phyloP scores from a whole-genome alignment of 2,113 vertebrate species.

The Acrocephalus arundinaceus region DNA sequence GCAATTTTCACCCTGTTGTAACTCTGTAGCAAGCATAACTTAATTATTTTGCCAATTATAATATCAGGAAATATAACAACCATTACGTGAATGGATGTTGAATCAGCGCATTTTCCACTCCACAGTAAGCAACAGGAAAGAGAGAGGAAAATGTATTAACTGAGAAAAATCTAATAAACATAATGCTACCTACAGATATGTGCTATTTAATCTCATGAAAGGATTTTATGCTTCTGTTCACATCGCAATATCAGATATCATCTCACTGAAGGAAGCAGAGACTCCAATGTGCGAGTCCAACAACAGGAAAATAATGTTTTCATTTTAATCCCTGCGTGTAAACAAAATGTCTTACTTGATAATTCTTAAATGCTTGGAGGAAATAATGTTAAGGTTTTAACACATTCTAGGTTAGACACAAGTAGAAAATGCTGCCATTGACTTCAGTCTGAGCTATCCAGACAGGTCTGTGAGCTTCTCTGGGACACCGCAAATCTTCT shows the following conservation, averaged over 20 bases:
- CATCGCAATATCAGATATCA: neutral
- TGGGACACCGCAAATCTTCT: neutral
- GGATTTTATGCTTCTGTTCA: constrained; percentile 37
- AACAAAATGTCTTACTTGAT: neutral
- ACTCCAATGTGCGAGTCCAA: neutral
- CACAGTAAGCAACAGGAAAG: constrained; percentile 6
- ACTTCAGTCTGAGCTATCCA: neutral
- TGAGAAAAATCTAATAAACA: constrained; percentile 50
- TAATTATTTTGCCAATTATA: constrained; percentile 56
- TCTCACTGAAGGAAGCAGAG: neutral
- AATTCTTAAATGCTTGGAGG: neutral
- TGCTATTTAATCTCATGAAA: constrained; percentile 27
- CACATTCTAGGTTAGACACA: neutral
- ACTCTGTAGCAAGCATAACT: constrained; percentile 23
- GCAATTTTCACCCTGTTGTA: neutral
- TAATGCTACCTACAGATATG: constrained; percentile 19
- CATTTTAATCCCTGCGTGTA: neutral
- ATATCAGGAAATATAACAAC: constrained; percentile 36
- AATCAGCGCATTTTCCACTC: constrained; percentile 38
- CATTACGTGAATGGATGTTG: neutral
- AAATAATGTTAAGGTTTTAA: neutral
- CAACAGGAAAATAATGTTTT: neutral
- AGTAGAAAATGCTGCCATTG: neutral
- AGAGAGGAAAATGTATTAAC: constrained; percentile 36
- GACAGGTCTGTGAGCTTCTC: neutral